Evolutionary conservation across 1,140 invertebrate genomes (phyloP).

Genomic region (Leucophenga varia): DNA sequence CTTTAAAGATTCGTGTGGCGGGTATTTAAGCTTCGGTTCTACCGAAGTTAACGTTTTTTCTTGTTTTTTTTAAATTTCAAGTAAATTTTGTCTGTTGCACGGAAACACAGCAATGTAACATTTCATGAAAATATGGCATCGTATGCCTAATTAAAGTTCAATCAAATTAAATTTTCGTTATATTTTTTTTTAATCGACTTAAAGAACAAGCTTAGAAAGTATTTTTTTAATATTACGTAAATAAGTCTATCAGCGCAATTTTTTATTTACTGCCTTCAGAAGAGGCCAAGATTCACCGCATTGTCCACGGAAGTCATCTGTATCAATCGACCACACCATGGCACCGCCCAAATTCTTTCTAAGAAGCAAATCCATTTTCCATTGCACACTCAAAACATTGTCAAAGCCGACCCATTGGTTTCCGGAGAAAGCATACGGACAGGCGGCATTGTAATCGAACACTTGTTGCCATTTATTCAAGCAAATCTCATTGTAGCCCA

Average conservation of each 20-base stretch:
- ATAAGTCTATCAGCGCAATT: slow-evolving; percentile 46
- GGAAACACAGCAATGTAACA: no score
- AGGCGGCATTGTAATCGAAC: slow-evolving; percentile 26
- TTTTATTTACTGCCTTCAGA: slow-evolving; percentile 49
- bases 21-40: no score
- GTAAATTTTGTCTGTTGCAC: no score
- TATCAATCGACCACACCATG: slow-evolving; percentile 81
- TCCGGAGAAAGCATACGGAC: slow-evolving; percentile 47
- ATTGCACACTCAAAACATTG: slow-evolving; percentile 50
- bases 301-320: slow-evolving; percentile 71
- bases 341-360: slow-evolving; percentile 66
- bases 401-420: slow-evolving; percentile 58
- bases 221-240: no score
- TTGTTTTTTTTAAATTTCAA: no score
- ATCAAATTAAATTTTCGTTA: no score
- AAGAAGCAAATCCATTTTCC: slow-evolving; percentile 44
- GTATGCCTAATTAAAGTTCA: no score
- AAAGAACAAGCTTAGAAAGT: no score
- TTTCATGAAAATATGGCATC: no score
- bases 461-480: slow-evolving; percentile 37
- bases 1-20: no score
- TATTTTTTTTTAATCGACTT: no score
- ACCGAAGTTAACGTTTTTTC: no score
- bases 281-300: slow-evolving; percentile 61
- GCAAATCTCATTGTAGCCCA: slow-evolving; percentile 76